Evolutionary conservation across 2,113 vertebrate genomes (phyloP), one percentile per base, ranked within the genome.

Genomic region (Arenaria interpres): DNA sequence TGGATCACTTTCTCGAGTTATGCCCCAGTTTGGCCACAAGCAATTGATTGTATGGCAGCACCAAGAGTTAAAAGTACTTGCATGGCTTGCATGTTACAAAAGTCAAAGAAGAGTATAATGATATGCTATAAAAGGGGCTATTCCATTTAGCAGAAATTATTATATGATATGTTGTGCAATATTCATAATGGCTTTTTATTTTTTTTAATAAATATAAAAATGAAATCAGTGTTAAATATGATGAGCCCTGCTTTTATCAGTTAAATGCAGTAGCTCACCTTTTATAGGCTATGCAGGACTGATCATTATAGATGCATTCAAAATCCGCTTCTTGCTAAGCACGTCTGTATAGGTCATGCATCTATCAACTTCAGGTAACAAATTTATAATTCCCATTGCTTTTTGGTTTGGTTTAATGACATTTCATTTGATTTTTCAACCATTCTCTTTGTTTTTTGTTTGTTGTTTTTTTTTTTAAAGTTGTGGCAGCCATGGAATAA

Each of bases 161-260:
- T 72, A 41, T 41, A 22, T 56, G 35, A 59, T 81, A 46, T 74
- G 64, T 81, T 90, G 68, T 89, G n/a, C 64, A 90, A 80, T 93
- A 93, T 78, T 88, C 62, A 68, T 81, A 81, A 85, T 69, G 24
- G 11, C 4, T 68, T 76, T 95, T 92, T 91, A 85, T 50, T 94
- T 43, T 56, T 97, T 94, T 93, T 81, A 87, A 85, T 88, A 94
- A 88, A 85, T 79, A 89, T 53, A 82, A 91, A 79, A 90, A 89
- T 43, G 7, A 88, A 96, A 92, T 74, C n/a, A 43, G 12, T 82
- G 35, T 67, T 90, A 81, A 91, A 85, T 73, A 69, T 79, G 48
- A 82, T 46, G 9, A 72, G 9, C 25, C 8, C 17, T 73, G 20
- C 14, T 94, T 95, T 85, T 93, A 83, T 59, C 28, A 74, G 57